Evolutionary conservation across 2,797 vertebrate genomes (phyloP), one percentile per base, ranked within the genome.

Genomic region (Apogon hyalosoma): DNA sequence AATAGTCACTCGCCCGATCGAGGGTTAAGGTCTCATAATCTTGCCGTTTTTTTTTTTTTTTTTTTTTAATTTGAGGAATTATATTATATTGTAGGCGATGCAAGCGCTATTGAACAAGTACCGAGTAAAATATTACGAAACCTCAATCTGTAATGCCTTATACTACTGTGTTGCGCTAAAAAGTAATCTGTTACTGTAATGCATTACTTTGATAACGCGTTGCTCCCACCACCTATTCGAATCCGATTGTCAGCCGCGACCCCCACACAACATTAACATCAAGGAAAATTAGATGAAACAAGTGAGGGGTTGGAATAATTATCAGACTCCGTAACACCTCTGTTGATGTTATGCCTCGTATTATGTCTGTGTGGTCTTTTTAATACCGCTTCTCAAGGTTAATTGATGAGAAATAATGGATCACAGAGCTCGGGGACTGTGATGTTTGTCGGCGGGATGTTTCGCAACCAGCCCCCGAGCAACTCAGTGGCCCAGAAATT

Each of bases 401-500:
- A 90, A 90, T 87, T 90, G 89, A 90, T 82, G 80, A 85, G 83
- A 86, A 89, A 89, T 77, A 87, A 85, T 74, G 69, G 79, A 87
- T 80, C 2, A 31, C 46, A 41, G 65, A 48, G 78, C 64, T 9
- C 49, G 42, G 76, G 62, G 43, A 71, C 65, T 61, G 75, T 13
- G 42, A 63, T 70, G 81, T 82, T 84, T 90, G 81, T 69, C 79
- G 77, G 75, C 64, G 56, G 75, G 61, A 80, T 88, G 82, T 83
- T 92, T 91, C 79, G 61, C 78, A 87, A 88, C 69, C 45, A 88
- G 78, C 84, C 93, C 88, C 10, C 61, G 60, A 90, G 92, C 91
- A 64, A 87, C 56, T 84, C 79, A 87, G 62, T 88, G 88, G 88
- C 88, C 92, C 88, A 90, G 92, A 93, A 94, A 94, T 91, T 92